phyloP scores from a whole-genome alignment of 2,888 invertebrate species.

The Flexamia atlantica region DNA sequence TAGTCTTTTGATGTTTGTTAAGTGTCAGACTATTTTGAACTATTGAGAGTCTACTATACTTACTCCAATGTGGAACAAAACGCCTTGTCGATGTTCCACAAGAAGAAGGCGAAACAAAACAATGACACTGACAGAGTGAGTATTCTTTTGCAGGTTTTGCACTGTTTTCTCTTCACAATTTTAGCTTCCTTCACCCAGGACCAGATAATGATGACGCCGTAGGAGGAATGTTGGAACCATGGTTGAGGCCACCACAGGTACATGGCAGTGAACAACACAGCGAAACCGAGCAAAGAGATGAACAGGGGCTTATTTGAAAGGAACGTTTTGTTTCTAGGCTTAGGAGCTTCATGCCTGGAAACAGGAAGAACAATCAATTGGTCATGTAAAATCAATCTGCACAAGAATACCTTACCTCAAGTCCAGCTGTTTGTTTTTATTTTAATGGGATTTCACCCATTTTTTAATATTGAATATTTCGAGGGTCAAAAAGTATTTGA shows the following conservation, averaged over 20 bases:
- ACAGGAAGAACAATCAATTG: background rate
- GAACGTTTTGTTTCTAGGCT: slow-evolving; percentile 60
- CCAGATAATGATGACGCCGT: slow-evolving; percentile 72
- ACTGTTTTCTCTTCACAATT: slow-evolving; percentile 67
- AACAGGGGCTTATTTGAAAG: slow-evolving; percentile 66
- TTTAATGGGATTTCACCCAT: no score
- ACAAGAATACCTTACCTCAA: no score
- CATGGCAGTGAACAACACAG: slow-evolving; percentile 68
- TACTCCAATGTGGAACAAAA: slow-evolving; percentile 73
- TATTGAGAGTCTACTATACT: slow-evolving; percentile 62
- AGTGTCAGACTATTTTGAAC: no score
- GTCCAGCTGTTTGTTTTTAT: no score
- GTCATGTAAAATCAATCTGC: no score
- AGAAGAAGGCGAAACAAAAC: slow-evolving; percentile 74
- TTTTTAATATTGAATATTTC: no score
- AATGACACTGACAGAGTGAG: slow-evolving; percentile 68
- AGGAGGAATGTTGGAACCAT: slow-evolving; percentile 73
- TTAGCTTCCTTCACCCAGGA: slow-evolving; percentile 69
- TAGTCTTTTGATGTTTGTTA: no score
- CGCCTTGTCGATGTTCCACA: slow-evolving; percentile 75
- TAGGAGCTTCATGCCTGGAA: slow-evolving; percentile 63
- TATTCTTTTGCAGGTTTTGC: slow-evolving; percentile 68
- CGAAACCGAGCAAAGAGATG: slow-evolving; percentile 65
- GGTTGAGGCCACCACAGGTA: slow-evolving; percentile 71
- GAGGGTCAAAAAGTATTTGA: no score